Evolutionary conservation across 2,888 invertebrate species (phyloP), one percentile per base, ranked within the genome.

Genomic region (Drosophila mettleri): DNA sequence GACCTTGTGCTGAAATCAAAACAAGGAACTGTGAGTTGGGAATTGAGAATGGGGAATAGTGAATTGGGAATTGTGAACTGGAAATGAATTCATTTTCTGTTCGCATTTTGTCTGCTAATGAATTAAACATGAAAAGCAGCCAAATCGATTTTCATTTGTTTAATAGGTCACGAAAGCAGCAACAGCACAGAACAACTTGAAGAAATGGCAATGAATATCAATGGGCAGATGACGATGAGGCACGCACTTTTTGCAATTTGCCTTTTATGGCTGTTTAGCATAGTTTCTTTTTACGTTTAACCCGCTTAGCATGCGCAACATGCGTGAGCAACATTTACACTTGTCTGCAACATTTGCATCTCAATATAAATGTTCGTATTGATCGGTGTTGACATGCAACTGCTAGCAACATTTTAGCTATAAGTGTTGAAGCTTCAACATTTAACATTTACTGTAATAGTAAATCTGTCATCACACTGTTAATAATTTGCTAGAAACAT

Each of bases 71-170:
- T 20, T 29, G 34, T 27, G 22, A 59, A 20, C 20, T 67, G 55
- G 33, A 73, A 67, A 20, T 63, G 10, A 52, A 59, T 74, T 43
- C 46, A 65, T 38, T 59, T 54, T 16, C 14, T 16, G 39, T 60
- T 38, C 53, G 57, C 51, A 38, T 54, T 54, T 58, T 22, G 58
- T 22, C 33, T 39, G 65, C 59, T 74, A 69, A 69, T 74, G 60
- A 74, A 74, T 69, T 69, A 74, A 74, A 69, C 75, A 74, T 74
- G 70, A 60, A 60, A 74, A 69, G 59, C 59, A 31, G 45, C 43
- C 59, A 73, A 78, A 68, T 75, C 75, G 71, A 78, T 74, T 61
- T 70, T 67, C 45, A 74, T 78, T 70, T 74, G 34, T 66, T 74
- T 70, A 63, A 74, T 76, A 60, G 78, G 75, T 70, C 78, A 76